Evolutionary conservation across 2,888 invertebrate species (phyloP), one percentile per base, ranked within the genome.

Genomic region (Melanophora roralis): DNA sequence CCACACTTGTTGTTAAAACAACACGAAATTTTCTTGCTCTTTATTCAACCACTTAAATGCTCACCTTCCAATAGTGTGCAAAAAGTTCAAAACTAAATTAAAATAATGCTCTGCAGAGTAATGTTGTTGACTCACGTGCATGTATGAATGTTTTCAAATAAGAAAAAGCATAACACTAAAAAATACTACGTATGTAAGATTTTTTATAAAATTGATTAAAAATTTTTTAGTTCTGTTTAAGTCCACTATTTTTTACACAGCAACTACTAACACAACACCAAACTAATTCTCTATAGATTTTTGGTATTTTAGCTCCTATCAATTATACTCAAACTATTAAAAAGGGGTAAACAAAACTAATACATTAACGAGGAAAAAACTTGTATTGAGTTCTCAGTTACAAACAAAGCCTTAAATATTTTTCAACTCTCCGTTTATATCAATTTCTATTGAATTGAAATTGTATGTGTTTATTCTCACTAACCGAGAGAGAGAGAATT

Each of bases 401-500:
- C 1, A 9, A 11, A 40, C 11, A 21, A 4, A 27, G 62, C 7
- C 16, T 27, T n/a, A 14, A 40, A 11, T 2, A 36, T 36, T 2
- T 8, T 36, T 6, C 9, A 6, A 36, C 36, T 36, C 11, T 36
- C 8, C 5, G 8, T 36, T 8, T 36, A 11, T 8, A 36, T 36
- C 2, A 36, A 6, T 27, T 27, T 11, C 3, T 2, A 11, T 2
- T 36, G 11, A n/a, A 14, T 40, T 40, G 40, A 1, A 14, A 7
- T 47, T 47, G 9, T 6, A 47, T 19, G 2, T 8, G 21, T 47
- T 47, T 21, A 19, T 19, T 34, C 7, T 43, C 5, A n/a, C 1
- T 43, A 11, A 43, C n/a, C 27, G 47, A 47, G 16, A 49, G 49
- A 84, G 85, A 84, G 32, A 3, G 8, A 84, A 83, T 84, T 23